These are phyloP conservation scores for Oryzias dopingdopingensis DNA, from an alignment of 2,797 vertebrate species.

Conservation along the genomic window DNA sequence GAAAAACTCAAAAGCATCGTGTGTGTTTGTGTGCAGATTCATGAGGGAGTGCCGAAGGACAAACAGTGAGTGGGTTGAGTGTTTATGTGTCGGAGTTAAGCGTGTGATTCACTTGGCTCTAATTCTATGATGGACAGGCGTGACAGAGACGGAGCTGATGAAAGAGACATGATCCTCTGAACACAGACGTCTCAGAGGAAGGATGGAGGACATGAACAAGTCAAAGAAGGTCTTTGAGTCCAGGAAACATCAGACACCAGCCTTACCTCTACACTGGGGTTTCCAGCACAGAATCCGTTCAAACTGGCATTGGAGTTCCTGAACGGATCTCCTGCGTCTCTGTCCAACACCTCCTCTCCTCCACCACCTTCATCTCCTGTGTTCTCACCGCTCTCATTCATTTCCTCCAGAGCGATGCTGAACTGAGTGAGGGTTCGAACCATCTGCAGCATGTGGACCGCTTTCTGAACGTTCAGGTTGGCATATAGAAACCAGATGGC, in stretches of 20 bases:
- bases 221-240: slow-evolving; percentile 6
- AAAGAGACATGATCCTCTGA: slow-evolving; percentile 15
- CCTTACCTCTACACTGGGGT: slow-evolving; percentile 79
- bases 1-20: not conserved
- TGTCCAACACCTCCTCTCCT: slow-evolving; percentile 65
- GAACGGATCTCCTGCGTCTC: slow-evolving; percentile 67
- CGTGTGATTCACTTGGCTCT: slow-evolving; percentile 61
- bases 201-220: slow-evolving; percentile 12
- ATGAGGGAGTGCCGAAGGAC: slow-evolving; percentile 14
- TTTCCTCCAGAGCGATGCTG: slow-evolving; percentile 97
- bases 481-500: slow-evolving; percentile 18
- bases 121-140: slow-evolving; percentile 56
- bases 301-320: slow-evolving; percentile 57
- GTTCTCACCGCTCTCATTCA: slow-evolving; percentile 88
- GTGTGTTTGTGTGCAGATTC: not conserved
- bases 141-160: slow-evolving; percentile 21
- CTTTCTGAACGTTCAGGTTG: slow-evolving; percentile 45
- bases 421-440: slow-evolving; percentile 97
- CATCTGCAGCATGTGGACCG: slow-evolving; percentile 94
- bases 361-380: slow-evolving; percentile 74
- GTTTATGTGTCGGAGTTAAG: slow-evolving; percentile 51
- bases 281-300: slow-evolving; percentile 63
- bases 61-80: slow-evolving; percentile 6
- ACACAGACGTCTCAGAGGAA: slow-evolving; percentile 4
- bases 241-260: slow-evolving; percentile 13